These are phyloP conservation scores for Zaprionus inermis DNA, from an alignment of 1,140 invertebrate genomes.

Conservation along the genomic window DNA sequence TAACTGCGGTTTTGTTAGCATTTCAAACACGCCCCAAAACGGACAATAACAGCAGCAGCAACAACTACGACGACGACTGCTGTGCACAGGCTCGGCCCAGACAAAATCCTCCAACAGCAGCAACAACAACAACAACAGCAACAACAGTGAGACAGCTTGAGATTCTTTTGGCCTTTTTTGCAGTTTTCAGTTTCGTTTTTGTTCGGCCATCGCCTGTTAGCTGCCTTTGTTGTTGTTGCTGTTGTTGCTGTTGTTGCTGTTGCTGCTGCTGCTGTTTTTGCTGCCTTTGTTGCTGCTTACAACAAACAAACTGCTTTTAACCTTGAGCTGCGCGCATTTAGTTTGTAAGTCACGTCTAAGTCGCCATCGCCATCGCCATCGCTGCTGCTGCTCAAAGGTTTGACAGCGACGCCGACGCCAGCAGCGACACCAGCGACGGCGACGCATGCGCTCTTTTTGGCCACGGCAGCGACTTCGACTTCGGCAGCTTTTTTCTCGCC, in stretches of 20 bases:
- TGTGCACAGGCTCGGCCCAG: conserved; percentile 37
- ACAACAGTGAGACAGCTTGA: conserved; percentile 37
- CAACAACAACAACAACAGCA: conserved; percentile 23
- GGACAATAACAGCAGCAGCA: conserved; percentile 23
- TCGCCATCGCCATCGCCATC: conserved; percentile 39
- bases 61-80: conserved; percentile 24
- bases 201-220: conserved; percentile 25
- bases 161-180: conserved; percentile 77
- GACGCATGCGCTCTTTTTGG: conserved; percentile 43
- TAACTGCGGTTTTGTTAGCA: conserved; percentile 66
- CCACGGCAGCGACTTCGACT: conserved; percentile 31
- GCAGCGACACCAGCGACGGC: conserved; percentile 18
- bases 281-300: conserved; percentile 67
- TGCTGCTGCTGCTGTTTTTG: conserved; percentile 27
- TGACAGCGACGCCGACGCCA: conserved; percentile 29
- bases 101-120: conserved; percentile 54
- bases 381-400: conserved; percentile 42
- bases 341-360: conserved; percentile 84
- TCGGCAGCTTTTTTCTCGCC: conserved; percentile 56
- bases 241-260: conserved; percentile 27
- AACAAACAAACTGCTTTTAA: conserved; percentile 81
- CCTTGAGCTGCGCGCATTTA: conserved; percentile 80
- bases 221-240: conserved; percentile 29
- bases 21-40: conserved; percentile 64
- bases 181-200: conserved; percentile 60